Conservation (phyloP, 2,797 vertebrate species). For the Spheniscus humboldti region DNA sequence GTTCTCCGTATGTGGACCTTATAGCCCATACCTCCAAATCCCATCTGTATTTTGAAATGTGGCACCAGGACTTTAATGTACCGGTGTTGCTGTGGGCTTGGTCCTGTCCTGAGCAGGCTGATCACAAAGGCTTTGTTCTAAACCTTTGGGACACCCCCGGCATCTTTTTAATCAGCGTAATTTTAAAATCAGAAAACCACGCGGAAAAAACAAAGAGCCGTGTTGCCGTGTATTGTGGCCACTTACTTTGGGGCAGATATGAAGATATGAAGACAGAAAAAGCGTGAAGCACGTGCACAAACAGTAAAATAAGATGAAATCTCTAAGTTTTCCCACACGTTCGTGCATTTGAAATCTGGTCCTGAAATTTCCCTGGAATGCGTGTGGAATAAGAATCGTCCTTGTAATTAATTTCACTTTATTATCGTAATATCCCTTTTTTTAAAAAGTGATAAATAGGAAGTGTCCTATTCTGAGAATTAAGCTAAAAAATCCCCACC, state of each 20-base stretch:
- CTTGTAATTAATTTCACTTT: background rate
- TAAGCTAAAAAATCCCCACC: too few species aligned
- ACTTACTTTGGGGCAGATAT: background rate
- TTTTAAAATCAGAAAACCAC: background rate
- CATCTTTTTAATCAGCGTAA: rapidly evolving
- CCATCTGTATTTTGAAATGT: rapidly evolving
- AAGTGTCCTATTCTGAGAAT: background rate
- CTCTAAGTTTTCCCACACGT: rapidly evolving
- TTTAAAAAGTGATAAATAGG: background rate
- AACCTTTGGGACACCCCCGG: background rate
- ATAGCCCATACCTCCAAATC: background rate
- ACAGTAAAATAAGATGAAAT: background rate
- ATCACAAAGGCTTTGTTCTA: background rate
- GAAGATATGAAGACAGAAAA: background rate
- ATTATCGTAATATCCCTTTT: too few species aligned
- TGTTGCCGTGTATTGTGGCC: rapidly evolving
- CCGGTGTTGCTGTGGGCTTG: rapidly evolving
- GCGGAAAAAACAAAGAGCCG: rapidly evolving
- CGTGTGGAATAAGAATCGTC: rapidly evolving
- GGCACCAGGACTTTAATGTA: rapidly evolving
- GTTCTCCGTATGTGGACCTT: background rate
- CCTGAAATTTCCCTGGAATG: background rate
- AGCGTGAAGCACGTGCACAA: background rate
- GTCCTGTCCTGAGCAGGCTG: background rate
- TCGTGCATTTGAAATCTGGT: background rate